Percentiles rank a stretch among this genome's conserved stretches.
Evolutionary conservation across 1,140 invertebrate species (phyloP).

Genomic region (Brachystomella parvula): DNA sequence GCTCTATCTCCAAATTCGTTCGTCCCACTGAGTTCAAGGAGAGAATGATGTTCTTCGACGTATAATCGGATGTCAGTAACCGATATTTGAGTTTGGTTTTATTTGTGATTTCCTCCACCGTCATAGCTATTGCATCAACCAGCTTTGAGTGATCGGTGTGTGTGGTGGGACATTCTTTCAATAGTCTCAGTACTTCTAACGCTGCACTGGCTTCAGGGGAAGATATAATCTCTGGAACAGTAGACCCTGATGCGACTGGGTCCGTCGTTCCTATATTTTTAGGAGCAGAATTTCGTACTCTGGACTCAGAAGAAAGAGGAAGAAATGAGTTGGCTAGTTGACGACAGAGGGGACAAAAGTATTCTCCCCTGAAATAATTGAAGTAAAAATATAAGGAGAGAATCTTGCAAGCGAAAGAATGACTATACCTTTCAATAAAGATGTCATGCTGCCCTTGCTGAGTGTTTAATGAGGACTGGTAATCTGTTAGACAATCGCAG

Average conservation of each 20-base stretch:
- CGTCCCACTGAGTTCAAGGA: slow-evolving; percentile 85
- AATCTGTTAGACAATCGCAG: slow-evolving; percentile 76
- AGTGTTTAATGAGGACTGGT: slow-evolving; percentile 68
- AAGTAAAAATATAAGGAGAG: background rate
- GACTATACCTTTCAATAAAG: slow-evolving; percentile 57
- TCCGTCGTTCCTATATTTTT: slow-evolving; percentile 49
- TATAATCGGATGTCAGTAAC: slow-evolving; percentile 49
- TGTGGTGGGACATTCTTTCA: slow-evolving; percentile 57
- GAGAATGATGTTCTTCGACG: slow-evolving; percentile 63
- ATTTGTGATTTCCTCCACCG: slow-evolving; percentile 89
- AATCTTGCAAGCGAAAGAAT: no score
- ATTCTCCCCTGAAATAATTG: slow-evolving; percentile 72
- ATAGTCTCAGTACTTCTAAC: slow-evolving; percentile 45
- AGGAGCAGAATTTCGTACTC: slow-evolving; percentile 52
- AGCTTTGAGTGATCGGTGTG: slow-evolving; percentile 61
- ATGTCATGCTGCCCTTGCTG: slow-evolving; percentile 64
- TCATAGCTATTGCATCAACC: slow-evolving; percentile 67
- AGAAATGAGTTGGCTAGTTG: slow-evolving; percentile 88
- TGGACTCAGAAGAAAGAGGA: slow-evolving; percentile 72
- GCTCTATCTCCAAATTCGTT: slow-evolving; percentile 85
- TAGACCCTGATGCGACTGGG: slow-evolving; percentile 44
- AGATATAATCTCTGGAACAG: slow-evolving; percentile 33
- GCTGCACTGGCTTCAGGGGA: slow-evolving; percentile 32
- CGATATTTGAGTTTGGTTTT: slow-evolving; percentile 58
- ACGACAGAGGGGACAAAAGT: slow-evolving; percentile 84